Evolutionary conservation across 2,113 vertebrate genomes (phyloP).

Genomic region (Todiramphus chloris): DNA sequence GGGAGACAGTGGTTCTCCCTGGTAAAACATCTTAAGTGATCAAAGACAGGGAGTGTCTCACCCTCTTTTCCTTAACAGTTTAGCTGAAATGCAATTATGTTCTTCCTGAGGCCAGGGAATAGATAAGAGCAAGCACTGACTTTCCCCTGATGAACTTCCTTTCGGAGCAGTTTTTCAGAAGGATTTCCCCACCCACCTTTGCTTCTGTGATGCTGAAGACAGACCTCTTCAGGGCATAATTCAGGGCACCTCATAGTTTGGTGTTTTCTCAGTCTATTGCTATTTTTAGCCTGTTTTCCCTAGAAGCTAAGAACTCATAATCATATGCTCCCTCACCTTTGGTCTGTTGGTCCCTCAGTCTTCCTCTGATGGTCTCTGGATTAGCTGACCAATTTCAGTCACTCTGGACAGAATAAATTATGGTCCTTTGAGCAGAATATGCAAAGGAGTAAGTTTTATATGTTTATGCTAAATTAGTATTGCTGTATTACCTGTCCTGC

Average conservation of each 20-base stretch:
- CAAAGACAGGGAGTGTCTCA: constrained; percentile 5
- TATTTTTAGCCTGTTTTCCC: constrained; percentile 8
- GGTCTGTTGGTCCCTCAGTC: neutral
- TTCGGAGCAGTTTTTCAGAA: neutral
- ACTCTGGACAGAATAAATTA: neutral
- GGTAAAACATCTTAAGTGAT: neutral
- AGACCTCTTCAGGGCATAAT: neutral
- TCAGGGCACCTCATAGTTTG: neutral
- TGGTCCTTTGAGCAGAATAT: neutral
- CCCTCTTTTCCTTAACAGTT: neutral
- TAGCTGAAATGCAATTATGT: constrained; percentile 40
- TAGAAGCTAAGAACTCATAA: neutral
- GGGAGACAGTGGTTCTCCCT: constrained; percentile 46
- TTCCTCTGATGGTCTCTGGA: neutral
- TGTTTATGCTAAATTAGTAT: neutral
- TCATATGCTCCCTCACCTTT: neutral
- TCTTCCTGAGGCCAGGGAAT: constrained; percentile 24
- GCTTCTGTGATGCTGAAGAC: neutral
- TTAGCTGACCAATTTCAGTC: neutral
- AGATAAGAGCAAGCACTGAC: constrained; percentile 10
- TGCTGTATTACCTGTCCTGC: neutral
- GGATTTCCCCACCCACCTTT: constrained; percentile 11
- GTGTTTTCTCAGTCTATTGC: neutral
- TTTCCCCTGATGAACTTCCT: neutral
- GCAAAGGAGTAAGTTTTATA: neutral